Evolutionary conservation across 2,113 vertebrate species (phyloP), one percentile per base, ranked within the genome.

Genomic region (Xyliphius kryptos): DNA sequence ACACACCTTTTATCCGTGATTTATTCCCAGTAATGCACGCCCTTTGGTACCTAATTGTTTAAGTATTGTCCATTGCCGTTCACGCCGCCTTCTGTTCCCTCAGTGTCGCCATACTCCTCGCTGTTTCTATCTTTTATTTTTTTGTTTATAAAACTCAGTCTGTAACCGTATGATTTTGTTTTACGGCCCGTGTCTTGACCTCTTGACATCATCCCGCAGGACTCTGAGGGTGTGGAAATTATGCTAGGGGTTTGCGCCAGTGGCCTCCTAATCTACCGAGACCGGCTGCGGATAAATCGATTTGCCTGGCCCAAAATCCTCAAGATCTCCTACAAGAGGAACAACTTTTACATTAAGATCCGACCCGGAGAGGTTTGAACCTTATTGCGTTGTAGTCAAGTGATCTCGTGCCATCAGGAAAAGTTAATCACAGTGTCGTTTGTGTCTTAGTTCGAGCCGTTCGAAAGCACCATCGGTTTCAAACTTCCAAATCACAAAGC

Each of bases 341-440:
- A 97, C 81, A 98, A 95, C 77, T 98, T 98, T 81, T 97, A 95
- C 84, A 97, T 98, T 80, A 98, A 98, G 83, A 97, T 97, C 72
- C 88, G 94, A 7, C 95, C 95, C 0, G 94, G 95, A 49, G 95
- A 98, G 91, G 95, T 97, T 81, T 87, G 43, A 5, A 15, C 1
- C 13, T n/a, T 6, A 3, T 5, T n/a, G n/a, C 5, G 6, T 41
- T 11, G 40, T 6, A 3, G 9, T 41, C 9, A 3, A 7, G 9
- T 41, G 36, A 6, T 38, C 3, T 2, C 9, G 40, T 41, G 10
- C 3, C 6, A 41, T 6, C 6, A 6, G 13, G 40, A 1, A 41
- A n/a, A 46, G 43, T 9, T 5, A 32, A 32, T 32, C 4, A 32
- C 1, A 6, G 7, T 32, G 26, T 32, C 4, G 79, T 0, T 74